Conservation (phyloP, 2,797 vertebrate genomes). For the Pseudochaenichthys georgianus region DNA sequence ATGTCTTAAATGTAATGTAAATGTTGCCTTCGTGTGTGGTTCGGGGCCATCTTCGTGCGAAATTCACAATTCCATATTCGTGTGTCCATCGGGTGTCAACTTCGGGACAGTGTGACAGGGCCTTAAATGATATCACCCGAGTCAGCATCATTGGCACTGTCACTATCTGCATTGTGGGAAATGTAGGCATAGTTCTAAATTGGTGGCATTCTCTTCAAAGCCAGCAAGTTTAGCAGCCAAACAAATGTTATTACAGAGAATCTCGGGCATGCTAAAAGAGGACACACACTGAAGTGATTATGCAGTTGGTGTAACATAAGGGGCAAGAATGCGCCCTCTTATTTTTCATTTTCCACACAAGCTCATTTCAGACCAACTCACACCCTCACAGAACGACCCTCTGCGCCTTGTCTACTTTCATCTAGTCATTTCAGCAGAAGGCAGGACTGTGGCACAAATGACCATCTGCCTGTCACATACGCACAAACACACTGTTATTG, state of each 20-base stretch:
- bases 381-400: constrained; percentile 27
- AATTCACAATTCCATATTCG: too few relatives aligned
- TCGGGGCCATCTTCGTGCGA: too few relatives aligned
- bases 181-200: background rate
- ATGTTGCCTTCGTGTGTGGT: too few relatives aligned
- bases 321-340: background rate
- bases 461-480: constrained; percentile 55
- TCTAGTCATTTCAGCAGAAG: constrained; percentile 61
- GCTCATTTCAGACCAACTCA: constrained; percentile 15
- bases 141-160: background rate
- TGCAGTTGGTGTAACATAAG: constrained; percentile 18
- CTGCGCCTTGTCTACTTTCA: constrained; percentile 13
- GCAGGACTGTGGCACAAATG: constrained; percentile 46
- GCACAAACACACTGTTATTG: constrained; percentile 30
- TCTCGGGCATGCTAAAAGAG: background rate
- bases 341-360: constrained; percentile 30
- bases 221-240: background rate
- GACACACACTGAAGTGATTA: background rate
- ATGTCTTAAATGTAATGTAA: too few relatives aligned
- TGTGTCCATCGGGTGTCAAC: too few relatives aligned
- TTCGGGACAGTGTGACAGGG: too few relatives aligned
- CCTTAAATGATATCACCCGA: too few relatives aligned
- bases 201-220: background rate
- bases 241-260: background rate
- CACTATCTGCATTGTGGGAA: background rate